Evolutionary conservation across 2,797 vertebrate genomes (phyloP).

Genomic region (Artibeus lituratus): DNA sequence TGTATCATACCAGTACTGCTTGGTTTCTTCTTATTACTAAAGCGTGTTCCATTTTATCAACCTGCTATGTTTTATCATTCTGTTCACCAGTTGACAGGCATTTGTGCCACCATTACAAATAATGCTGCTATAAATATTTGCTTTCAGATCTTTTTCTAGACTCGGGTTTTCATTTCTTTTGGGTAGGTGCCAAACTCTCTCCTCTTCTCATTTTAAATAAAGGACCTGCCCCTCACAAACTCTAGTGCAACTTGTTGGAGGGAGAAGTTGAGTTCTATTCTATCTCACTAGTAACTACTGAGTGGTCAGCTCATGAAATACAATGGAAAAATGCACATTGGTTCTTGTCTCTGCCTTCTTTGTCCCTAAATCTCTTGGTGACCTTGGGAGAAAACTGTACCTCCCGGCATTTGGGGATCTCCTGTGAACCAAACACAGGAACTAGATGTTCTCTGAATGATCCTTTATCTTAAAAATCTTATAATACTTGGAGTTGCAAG

Average conservation of each 20-base stretch:
- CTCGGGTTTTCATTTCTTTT: not conserved
- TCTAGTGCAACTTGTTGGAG: not conserved
- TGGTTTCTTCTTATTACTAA: not conserved
- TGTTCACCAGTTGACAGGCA: not conserved
- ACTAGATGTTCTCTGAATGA: not conserved
- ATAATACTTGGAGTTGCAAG: not conserved
- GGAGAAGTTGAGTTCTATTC: not conserved
- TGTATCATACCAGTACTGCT: no score
- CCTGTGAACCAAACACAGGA: not conserved
- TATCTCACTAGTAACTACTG: not conserved
- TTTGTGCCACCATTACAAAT: not conserved
- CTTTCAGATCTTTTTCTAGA: not conserved
- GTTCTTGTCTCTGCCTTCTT: not conserved
- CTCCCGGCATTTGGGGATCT: not conserved
- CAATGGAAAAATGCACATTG: not conserved
- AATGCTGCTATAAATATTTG: not conserved
- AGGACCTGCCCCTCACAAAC: not conserved
- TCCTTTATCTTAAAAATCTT: not conserved
- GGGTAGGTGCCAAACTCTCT: not conserved
- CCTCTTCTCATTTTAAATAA: not conserved
- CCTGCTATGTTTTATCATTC: not conserved
- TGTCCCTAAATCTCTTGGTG: not conserved
- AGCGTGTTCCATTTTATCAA: not conserved
- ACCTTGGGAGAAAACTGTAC: not conserved
- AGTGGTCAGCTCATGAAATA: not conserved